A percentile compares a stretch with the other conserved stretches of the same genome.
Evolutionary conservation across 2,113 vertebrate species (phyloP).

Genomic region (Synodontis membranacea): DNA sequence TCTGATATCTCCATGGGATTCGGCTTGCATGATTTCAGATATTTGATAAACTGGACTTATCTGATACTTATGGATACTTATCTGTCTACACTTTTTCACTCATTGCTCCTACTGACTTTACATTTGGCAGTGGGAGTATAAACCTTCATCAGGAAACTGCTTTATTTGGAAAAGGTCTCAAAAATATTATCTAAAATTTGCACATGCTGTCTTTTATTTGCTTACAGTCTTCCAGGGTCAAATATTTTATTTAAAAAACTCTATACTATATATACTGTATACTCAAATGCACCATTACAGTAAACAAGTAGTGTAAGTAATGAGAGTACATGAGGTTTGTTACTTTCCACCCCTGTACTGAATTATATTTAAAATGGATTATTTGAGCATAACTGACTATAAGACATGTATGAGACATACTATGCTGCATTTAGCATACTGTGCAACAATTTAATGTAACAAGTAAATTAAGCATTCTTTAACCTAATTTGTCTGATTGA

Average conservation of each 20-base stretch:
- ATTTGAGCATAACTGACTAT: background rate
- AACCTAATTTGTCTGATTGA: background rate
- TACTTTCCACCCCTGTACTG: background rate
- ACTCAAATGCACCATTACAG: background rate
- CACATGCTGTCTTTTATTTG: no score
- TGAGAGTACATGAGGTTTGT: background rate
- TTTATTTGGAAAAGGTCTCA: background rate
- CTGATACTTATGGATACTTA: background rate
- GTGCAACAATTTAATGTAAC: background rate
- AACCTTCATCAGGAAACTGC: background rate
- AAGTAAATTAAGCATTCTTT: constrained; percentile 1
- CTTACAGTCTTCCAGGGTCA: background rate
- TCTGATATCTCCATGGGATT: background rate
- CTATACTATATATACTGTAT: background rate
- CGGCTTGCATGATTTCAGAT: background rate
- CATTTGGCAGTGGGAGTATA: background rate
- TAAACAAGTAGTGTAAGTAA: background rate
- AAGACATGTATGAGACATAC: background rate
- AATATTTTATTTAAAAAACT: background rate
- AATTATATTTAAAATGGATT: background rate
- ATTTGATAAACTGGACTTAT: background rate
- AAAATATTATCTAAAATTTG: background rate
- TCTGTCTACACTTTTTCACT: background rate
- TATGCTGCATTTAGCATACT: background rate
- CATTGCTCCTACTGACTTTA: background rate